Evolutionary conservation across 1,140 invertebrate genomes (phyloP), one percentile per base, ranked within the genome.

Genomic region (Anastrepha ludens): DNA sequence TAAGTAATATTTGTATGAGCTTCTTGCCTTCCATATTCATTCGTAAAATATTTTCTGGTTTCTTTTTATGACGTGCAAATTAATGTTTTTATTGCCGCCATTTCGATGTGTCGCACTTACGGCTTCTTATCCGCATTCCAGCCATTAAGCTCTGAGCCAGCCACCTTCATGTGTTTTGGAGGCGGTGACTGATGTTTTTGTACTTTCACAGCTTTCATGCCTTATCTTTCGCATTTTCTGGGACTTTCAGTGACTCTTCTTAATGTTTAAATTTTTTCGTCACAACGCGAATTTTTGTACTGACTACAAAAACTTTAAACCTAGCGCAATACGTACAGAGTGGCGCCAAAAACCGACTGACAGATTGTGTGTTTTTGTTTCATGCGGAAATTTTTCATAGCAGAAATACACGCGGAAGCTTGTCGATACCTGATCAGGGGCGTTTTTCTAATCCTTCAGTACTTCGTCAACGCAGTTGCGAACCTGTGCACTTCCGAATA

Each of bases 81-180:
- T 74, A 74, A 74, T 47, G 70, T 29, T 74, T 74, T 74, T 74
- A 47, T 74, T 44, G 70, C 70, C 13, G 70, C 39, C 8, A 74
- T 44, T 74, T 74, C 44, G 20, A 15, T 44, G 44, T 17, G 39
- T 47, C 44, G 8, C 44, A 74, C 5, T 74, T 47, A 39, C 8
- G 20, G 65, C 70, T 2, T 44, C 47, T 74, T 5, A 4, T 39
- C 65, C 4, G 39, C 41, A 13, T 20, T 60, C 29, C 29, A 29
- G 29, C 29, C 29, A 29, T 29, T 29, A 29, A 29, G 29, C 29
- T 29, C 29, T 29, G 29, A 29, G 29, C 29, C 29, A 29, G 29
- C 29, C 29, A 29, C 29, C 29, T 29, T 1, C 29, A 1, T 29
- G 29, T 29, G 0, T 74, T 13, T 50, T 47, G 17, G 15, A 17